Base-by-base conservation (phyloP, 2,888 invertebrate species). In the Callinectes sapidus region DNA sequence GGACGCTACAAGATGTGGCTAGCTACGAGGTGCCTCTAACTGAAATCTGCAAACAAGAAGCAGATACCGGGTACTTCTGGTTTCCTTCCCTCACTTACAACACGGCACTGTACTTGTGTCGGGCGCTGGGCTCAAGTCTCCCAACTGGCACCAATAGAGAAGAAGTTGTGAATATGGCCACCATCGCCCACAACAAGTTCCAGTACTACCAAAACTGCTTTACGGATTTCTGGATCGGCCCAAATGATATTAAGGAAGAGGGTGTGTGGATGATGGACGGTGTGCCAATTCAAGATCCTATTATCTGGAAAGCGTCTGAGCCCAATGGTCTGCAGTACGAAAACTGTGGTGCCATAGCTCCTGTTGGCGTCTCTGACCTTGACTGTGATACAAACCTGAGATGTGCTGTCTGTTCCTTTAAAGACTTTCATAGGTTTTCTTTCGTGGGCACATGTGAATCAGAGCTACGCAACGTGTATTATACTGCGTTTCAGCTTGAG, bases 271-370 rank as follows among this genome's bases (percentile, higher is more conserved):
- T 54, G 8, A 87, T 87, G 32, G 87, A 92, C 8, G 85, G 35
- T 28, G 28, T 16, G 28, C 32, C 81, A 1, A 42, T 77, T 48
- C n/a, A 87, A 61, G 71, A 90, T 18, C n/a, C 48, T 5, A 32
- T 77, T 16, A 14, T 61, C 6, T 94, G 94, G 94, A 54, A 42
- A 0, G 66, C 77, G 1, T 42, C 87, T 14, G 94, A 94, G 35
- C 94, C 94, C 16, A 94, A 94, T 61, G 94, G 94, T 18, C 54
- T 90, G 18, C 48, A 91, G 18, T 94, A 93, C 87, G 94, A 94
- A 77, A 90, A 91, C 71, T 94, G 94, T 61, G 92, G 81, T 10
- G n/a, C 85, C 14, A 66, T 93, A 81, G 81, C 55, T 8, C 32
- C 42, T n/a, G n/a, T 35, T 10, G 94, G 94, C 1, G 8, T 93